Evolutionary conservation across 2,888 invertebrate genomes (phyloP).

Genomic region (Hypercompe scribonia): DNA sequence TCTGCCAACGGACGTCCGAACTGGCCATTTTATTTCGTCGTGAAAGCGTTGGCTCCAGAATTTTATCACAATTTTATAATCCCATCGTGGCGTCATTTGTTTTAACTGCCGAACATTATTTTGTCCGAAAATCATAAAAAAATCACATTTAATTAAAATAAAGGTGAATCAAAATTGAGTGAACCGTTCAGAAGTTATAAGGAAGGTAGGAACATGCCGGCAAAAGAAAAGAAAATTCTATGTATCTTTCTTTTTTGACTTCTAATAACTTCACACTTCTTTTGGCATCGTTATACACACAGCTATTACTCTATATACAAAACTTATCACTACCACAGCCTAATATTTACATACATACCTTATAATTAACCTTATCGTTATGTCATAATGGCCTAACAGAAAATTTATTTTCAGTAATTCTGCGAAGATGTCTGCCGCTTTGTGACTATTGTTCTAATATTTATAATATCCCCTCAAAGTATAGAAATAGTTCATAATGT

Average conservation of each 20-base stretch:
- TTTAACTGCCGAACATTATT: constrained; percentile 75
- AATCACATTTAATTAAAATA: constrained; percentile 63
- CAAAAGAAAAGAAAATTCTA: too few relatives aligned
- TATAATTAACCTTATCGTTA: too few relatives aligned
- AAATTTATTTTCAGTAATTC: background rate
- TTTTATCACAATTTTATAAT: constrained; percentile 77
- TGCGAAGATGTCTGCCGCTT: background rate
- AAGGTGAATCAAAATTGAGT: too few relatives aligned
- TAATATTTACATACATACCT: background rate
- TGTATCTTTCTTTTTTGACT: background rate
- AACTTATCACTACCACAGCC: background rate
- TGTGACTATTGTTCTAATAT: background rate
- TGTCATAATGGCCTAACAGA: background rate
- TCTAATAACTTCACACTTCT: too few relatives aligned
- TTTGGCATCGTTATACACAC: too few relatives aligned
- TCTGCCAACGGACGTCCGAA: constrained; percentile 49
- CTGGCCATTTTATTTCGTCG: constrained; percentile 61
- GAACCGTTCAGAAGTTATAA: too few relatives aligned
- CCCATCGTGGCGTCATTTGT: constrained; percentile 73
- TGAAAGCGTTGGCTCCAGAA: constrained; percentile 63
- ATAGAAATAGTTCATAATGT: too few relatives aligned
- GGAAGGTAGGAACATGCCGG: too few relatives aligned
- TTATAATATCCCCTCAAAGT: background rate
- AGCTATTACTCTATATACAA: background rate
- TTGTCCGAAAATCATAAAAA: constrained; percentile 59